phyloP scores from a whole-genome alignment of 2,888 invertebrate species.

The Rotaria macrura region DNA sequence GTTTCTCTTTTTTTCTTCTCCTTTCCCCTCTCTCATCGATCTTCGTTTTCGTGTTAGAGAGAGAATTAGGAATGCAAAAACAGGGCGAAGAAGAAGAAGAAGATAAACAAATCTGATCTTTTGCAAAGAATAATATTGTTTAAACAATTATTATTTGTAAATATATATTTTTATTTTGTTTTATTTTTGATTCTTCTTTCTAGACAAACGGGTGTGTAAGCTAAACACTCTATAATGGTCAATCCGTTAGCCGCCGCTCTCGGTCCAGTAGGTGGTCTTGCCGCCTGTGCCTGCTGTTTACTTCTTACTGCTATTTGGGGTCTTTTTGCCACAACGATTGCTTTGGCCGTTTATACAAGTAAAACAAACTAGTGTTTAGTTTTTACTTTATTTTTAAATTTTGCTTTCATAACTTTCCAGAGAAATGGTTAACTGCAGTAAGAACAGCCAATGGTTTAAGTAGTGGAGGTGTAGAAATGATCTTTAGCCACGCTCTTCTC shows the following conservation, averaged over 20 bases:
- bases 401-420: neutral
- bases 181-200: neutral
- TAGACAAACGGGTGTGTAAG: neutral
- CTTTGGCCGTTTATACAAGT: neutral
- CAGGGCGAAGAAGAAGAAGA: neutral
- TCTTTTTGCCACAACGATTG: neutral
- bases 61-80: neutral
- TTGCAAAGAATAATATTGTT: neutral
- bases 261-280: constrained; percentile 16
- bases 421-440: neutral
- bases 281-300: neutral
- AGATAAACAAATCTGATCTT: neutral
- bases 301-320: constrained; percentile 8
- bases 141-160: neutral
- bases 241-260: neutral
- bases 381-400: neutral
- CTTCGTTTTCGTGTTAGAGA: neutral
- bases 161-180: neutral
- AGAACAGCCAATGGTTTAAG: neutral
- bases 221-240: neutral
- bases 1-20: neutral
- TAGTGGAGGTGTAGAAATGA: neutral
- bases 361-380: neutral
- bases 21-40: neutral
- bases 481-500: neutral